These are phyloP conservation scores for Grallaria varia DNA, from an alignment of 2,113 vertebrate species.

Conservation along the genomic window DNA sequence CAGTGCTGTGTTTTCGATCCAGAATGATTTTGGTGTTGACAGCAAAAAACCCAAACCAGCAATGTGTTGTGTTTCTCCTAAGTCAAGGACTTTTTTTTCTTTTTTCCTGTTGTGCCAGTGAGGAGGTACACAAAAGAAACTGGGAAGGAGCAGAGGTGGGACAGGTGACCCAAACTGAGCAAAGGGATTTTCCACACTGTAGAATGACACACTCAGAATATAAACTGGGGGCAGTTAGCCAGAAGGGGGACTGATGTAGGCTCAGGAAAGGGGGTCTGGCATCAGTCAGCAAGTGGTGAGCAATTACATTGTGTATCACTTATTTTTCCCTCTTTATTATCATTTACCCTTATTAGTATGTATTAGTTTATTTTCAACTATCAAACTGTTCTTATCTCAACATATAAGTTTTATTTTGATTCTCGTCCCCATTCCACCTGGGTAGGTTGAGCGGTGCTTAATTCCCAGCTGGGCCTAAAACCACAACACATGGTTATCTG, in stretches of 20 bases:
- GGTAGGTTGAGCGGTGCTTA: not conserved
- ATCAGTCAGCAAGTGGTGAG: not conserved
- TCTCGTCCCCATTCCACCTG: not conserved
- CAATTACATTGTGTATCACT: not conserved
- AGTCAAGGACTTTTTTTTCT: not conserved
- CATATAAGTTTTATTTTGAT: not conserved
- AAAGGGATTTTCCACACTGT: not conserved
- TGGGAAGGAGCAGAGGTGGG: not conserved
- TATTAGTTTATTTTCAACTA: not conserved
- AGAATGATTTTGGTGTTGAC: not conserved
- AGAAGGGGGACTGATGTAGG: not conserved
- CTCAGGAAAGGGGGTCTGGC: not conserved
- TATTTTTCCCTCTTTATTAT: not conserved
- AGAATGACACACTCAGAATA: not conserved
- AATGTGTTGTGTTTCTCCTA: no score
- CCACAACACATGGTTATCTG: not conserved
- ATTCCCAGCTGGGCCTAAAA: not conserved
- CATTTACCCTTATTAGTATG: not conserved
- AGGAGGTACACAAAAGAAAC: not conserved
- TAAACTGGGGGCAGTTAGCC: not conserved
- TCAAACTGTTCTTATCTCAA: not conserved
- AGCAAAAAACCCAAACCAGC: no score
- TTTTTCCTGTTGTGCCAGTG: not conserved
- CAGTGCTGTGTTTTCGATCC: not conserved
- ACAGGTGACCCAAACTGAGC: not conserved